A percentile compares a stretch with the other conserved stretches of the same genome.
Conservation (phyloP, 1,140 invertebrate genomes). For the Lucilia sericata region DNA sequence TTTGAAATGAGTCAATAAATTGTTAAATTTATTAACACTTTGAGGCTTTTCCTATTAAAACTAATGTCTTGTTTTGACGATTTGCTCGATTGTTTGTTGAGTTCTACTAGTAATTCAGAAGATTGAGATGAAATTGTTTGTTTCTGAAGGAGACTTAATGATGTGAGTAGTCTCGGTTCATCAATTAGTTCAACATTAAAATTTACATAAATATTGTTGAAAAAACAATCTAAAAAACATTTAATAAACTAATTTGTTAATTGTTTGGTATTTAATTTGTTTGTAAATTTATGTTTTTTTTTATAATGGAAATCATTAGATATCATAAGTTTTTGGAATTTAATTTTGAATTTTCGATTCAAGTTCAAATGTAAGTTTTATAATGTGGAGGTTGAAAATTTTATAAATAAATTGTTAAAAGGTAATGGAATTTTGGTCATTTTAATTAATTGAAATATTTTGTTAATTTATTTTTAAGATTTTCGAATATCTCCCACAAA, state of each 20-base stretch:
- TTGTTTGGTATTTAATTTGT: neutral
- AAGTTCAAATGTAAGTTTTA: too few species aligned
- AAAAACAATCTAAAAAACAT: neutral
- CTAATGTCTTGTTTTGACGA: neutral
- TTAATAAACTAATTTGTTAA: neutral
- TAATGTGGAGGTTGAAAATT: too few species aligned
- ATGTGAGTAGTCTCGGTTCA: neutral
- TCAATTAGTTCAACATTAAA: constrained; percentile 11
- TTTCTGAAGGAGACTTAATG: neutral
- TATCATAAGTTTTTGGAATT: too few species aligned
- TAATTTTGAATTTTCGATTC: too few species aligned
- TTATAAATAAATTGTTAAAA: too few species aligned
- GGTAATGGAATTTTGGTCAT: too few species aligned
- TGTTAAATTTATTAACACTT: constrained; percentile 26
- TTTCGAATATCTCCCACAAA: too few species aligned
- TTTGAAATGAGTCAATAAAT: constrained; percentile 24
- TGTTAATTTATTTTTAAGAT: too few species aligned
- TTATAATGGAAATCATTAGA: too few species aligned
- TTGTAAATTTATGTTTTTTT: neutral
- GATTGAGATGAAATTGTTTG: neutral
- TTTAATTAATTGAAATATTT: too few species aligned
- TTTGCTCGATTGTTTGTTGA: constrained; percentile 1
- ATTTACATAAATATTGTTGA: neutral
- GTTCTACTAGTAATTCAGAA: neutral
- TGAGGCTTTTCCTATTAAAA: neutral